phyloP scores from a whole-genome alignment of 2,797 vertebrate species.

The Orientallactaga sibirica region DNA sequence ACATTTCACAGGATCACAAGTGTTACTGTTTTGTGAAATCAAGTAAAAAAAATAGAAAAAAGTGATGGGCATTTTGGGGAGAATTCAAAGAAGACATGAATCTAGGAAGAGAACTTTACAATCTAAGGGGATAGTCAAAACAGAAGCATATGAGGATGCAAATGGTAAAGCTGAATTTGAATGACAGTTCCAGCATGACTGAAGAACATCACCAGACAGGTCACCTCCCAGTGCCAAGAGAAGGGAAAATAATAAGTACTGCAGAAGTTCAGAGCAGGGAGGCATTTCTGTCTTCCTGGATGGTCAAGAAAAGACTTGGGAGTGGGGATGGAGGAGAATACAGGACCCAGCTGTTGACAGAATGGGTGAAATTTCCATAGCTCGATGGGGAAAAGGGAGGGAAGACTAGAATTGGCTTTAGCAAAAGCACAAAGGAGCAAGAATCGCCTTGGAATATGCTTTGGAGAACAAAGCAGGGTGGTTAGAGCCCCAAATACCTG shows the following conservation, averaged over 20 bases:
- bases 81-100: slow-evolving; percentile 70
- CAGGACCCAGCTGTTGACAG: not conserved
- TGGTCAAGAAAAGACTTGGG: not conserved
- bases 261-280: slow-evolving; percentile 40
- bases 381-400: not conserved
- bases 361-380: not conserved
- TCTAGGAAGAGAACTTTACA: slow-evolving; percentile 59
- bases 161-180: slow-evolving; percentile 59
- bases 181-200: slow-evolving; percentile 46
- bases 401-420: not conserved
- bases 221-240: slow-evolving; percentile 53
- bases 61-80: slow-evolving; percentile 64
- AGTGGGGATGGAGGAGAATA: not conserved
- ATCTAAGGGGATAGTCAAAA: slow-evolving; percentile 72
- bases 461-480: slow-evolving; percentile 12
- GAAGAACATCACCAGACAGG: slow-evolving; percentile 68
- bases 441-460: not conserved
- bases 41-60: slow-evolving; percentile 23
- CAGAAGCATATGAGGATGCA: slow-evolving; percentile 70
- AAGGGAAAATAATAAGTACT: slow-evolving; percentile 49
- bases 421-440: not conserved
- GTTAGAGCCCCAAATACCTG: not conserved
- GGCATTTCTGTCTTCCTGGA: not conserved
- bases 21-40: slow-evolving; percentile 54
- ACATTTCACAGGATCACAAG: slow-evolving; percentile 45